Evolutionary conservation across 1,140 invertebrate species (phyloP).

Genomic region (Apis mellifera): Amel_HAv3.1 CM009938.2:8944001-8944500

Average conservation of each 20-base stretch:
- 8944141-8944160: slow-evolving; percentile 13
- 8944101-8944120: slow-evolving; percentile 17
- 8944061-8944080: slow-evolving; percentile 7
- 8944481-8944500: not conserved
- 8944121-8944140: slow-evolving; percentile 6
- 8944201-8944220: not conserved
- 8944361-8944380: not conserved
- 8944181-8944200: not conserved
- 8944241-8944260: not conserved
- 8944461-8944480: not conserved
- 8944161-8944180: slow-evolving; percentile 1
- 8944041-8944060: slow-evolving; percentile 9
- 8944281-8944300: not conserved
- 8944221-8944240: not conserved
- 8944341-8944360: not conserved
- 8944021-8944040: not conserved
- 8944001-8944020: not conserved
- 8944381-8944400: too few relatives aligned
- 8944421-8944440: too few relatives aligned
- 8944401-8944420: too few relatives aligned
- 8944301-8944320: not conserved
- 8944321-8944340: not conserved
- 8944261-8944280: not conserved
- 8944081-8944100: slow-evolving; percentile 11
- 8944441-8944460: slow-evolving; percentile 1